These are phyloP conservation scores for Siniperca chuatsi DNA, from an alignment of 2,113 vertebrate species.

Conservation along the genomic window DNA sequence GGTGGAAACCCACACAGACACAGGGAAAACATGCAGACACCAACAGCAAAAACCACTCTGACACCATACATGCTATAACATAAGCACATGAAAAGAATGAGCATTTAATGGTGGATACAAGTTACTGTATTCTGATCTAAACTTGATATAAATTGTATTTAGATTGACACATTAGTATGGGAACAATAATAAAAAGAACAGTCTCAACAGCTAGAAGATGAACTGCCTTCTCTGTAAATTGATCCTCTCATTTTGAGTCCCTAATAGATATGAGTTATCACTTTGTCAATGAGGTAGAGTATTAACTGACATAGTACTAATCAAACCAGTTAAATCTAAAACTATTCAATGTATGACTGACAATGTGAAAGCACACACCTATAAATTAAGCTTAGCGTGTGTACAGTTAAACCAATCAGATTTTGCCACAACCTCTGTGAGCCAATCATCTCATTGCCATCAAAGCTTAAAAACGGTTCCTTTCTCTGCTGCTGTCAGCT, in stretches of 20 bases:
- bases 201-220: neutral
- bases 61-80: neutral
- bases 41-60: neutral
- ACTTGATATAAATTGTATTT: neutral
- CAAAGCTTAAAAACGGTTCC: too few relatives aligned
- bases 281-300: neutral
- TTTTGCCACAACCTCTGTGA: too few relatives aligned
- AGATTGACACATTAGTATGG: neutral
- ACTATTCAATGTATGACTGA: too few relatives aligned
- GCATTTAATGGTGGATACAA: neutral
- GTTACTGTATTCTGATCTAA: neutral
- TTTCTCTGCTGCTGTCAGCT: too few relatives aligned
- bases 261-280: neutral
- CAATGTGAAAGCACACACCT: too few relatives aligned
- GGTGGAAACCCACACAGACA: slow-evolving; percentile 8
- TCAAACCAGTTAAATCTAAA: too few relatives aligned
- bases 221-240: neutral
- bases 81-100: neutral
- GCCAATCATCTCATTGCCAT: too few relatives aligned
- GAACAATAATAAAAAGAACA: neutral
- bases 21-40: neutral
- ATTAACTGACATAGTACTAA: too few relatives aligned
- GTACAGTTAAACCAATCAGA: too few relatives aligned
- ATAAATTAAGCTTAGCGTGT: too few relatives aligned
- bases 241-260: slow-evolving; percentile 2